These are phyloP conservation scores for Pogonocherus hispidulus DNA, from an alignment of 2,888 invertebrate genomes.

Conservation along the genomic window DNA sequence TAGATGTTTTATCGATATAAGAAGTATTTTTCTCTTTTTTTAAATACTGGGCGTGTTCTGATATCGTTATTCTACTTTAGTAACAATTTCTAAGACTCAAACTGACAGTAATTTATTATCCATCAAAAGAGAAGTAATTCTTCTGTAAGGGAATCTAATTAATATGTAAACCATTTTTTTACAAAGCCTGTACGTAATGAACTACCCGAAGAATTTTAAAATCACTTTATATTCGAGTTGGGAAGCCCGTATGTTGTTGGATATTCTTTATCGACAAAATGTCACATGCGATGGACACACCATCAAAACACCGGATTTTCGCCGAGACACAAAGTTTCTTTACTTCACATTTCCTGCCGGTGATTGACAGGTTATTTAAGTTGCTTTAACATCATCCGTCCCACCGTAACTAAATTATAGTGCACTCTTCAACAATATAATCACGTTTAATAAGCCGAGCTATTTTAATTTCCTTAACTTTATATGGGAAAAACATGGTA, in stretches of 20 bases:
- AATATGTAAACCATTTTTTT: not conserved
- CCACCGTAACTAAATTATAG: constrained; percentile 52
- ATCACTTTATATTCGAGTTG: constrained; percentile 11
- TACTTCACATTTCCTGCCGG: constrained; percentile 56
- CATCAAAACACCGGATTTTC: constrained; percentile 60
- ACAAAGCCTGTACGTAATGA: constrained; percentile 8
- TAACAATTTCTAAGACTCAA: not conserved
- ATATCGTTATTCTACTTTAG: too few species aligned
- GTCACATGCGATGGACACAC: constrained; percentile 58
- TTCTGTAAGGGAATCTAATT: not conserved
- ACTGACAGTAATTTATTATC: not conserved
- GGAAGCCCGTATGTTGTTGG: constrained; percentile 15
- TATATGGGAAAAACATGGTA: constrained; percentile 14
- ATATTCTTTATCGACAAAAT: constrained; percentile 47
- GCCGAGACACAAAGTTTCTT: constrained; percentile 58
- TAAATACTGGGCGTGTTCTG: too few species aligned
- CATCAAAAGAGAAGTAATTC: not conserved
- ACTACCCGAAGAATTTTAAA: constrained; percentile 8
- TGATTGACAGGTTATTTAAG: constrained; percentile 63
- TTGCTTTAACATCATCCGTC: constrained; percentile 58
- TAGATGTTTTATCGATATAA: too few species aligned
- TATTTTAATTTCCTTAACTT: constrained; percentile 41
- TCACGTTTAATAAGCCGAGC: constrained; percentile 42
- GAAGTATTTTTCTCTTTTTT: too few species aligned
- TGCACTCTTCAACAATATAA: constrained; percentile 51